Evolutionary conservation across 2,113 vertebrate species (phyloP), one percentile per base, ranked within the genome.

Genomic region (Pedetes capensis): DNA sequence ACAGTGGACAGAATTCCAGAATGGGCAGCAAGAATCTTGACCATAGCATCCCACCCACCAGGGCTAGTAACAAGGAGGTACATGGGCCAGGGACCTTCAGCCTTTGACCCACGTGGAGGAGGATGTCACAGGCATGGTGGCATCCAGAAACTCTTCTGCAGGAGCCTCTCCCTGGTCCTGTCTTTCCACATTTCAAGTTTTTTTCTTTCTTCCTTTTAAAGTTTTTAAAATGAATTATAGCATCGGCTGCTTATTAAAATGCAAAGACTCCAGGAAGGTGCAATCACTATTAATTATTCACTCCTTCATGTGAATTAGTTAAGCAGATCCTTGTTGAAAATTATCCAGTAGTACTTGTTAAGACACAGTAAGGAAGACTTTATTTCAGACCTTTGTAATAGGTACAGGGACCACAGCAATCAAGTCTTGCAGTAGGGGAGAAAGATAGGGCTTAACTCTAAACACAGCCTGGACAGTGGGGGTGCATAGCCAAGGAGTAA

Each of bases 101-200:
- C 59, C 57, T 55, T 18, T 14, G 27, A 44, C 8, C 49, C 44
- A 6, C 2, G 12, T 1, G 12, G 10, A 61, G n/a, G 57, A 69
- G 71, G 74, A 25, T 5, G 14, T 23, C 0, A 0, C 1, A 1
- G 3, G 29, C 14, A 4, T 37, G 37, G 63, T 0, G 2, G 25
- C 34, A 12, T 5, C 4, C 0, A 0, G n/a, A 83, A 47, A 8
- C n/a, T n/a, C n/a, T n/a, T n/a, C n/a, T n/a, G n/a, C n/a, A n/a
- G 37, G 42, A 14, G n/a, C 63, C 34, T 22, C 57, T 42, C 27
- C 42, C 20, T 90, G 53, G 13, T 57, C 25, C 44, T 57, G 1
- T 11, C 66, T 23, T 23, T 69, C 44, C 32, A 39, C 22, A 16
- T 84, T 69, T 53, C 27, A 59, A 20, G 22, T 68, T 68, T 79